These are phyloP conservation scores for Lamellibrachia luymesi DNA, from an alignment of 1,140 invertebrate species.

Conservation along the genomic window DNA sequence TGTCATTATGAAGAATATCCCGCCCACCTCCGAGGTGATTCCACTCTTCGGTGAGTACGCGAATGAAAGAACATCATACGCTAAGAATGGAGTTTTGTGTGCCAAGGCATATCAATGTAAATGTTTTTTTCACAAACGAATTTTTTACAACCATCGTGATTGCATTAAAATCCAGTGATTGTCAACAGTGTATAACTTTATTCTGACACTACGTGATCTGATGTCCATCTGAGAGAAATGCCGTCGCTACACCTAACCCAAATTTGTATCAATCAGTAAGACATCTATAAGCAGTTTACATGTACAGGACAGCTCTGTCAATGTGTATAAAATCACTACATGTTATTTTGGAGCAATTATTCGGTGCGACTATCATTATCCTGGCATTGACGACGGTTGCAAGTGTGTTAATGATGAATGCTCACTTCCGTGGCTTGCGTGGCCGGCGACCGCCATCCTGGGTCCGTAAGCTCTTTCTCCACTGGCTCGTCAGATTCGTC, in stretches of 20 bases:
- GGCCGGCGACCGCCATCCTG: not conserved
- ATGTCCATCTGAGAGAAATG: not conserved
- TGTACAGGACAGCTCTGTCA: not conserved
- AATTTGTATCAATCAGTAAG: not conserved
- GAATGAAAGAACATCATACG: not conserved
- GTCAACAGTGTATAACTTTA: not conserved
- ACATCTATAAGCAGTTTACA: not conserved
- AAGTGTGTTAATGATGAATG: not conserved
- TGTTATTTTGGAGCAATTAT: not conserved
- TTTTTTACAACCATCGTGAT: not conserved
- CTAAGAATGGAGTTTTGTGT: not conserved
- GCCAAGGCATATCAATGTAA: not conserved
- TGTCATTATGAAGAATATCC: slow-evolving; percentile 86
- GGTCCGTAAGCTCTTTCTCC: not conserved
- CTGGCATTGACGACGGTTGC: not conserved
- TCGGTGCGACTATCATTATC: not conserved
- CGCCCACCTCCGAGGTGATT: slow-evolving; percentile 57
- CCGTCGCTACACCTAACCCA: not conserved
- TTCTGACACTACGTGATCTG: no score
- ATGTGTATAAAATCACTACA: not conserved
- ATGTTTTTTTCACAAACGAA: not conserved
- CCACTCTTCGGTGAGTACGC: slow-evolving; percentile 58
- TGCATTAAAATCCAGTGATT: not conserved
- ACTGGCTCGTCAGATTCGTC: not conserved
- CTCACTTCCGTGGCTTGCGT: not conserved